Percentiles rank a stretch among this genome's conserved stretches.
Evolutionary conservation across 2,888 invertebrate species (phyloP).

Genomic region (Nephrotoma appendiculata): DNA sequence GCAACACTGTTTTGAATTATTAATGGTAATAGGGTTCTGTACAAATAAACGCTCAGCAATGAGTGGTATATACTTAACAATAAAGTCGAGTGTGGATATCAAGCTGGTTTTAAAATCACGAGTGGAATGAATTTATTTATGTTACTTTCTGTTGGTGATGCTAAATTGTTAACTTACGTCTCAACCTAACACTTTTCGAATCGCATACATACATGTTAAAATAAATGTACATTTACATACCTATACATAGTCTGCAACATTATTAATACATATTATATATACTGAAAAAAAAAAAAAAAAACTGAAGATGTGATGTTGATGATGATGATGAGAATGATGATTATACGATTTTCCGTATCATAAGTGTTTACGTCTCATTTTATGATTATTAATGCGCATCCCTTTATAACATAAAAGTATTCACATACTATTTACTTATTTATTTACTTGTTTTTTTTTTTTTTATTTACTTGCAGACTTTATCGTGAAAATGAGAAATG

Average conservation of each 20-base stretch:
- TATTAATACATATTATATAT: neutral
- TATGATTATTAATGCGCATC: neutral
- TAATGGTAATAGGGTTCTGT: neutral
- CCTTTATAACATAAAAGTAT: neutral
- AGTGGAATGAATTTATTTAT: neutral
- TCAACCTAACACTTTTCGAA: neutral
- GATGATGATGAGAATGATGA: neutral
- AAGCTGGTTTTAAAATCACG: neutral
- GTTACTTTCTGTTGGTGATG: neutral
- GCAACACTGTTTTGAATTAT: neutral
- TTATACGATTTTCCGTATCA: neutral
- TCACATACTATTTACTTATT: neutral
- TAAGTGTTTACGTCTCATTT: neutral
- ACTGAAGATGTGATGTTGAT: neutral
- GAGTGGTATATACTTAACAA: neutral
- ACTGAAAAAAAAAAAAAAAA: neutral
- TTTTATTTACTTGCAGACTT: neutral
- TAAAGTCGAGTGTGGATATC: neutral
- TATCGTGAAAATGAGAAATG: slow-evolving; percentile 2
- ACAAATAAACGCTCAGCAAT: neutral
- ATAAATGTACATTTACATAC: neutral
- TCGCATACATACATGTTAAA: neutral
- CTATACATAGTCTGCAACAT: neutral
- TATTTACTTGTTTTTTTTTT: neutral
- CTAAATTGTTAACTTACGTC: no score